Evolutionary conservation across 2,888 invertebrate species (phyloP).

Genomic region (Anaspis maculata): DNA sequence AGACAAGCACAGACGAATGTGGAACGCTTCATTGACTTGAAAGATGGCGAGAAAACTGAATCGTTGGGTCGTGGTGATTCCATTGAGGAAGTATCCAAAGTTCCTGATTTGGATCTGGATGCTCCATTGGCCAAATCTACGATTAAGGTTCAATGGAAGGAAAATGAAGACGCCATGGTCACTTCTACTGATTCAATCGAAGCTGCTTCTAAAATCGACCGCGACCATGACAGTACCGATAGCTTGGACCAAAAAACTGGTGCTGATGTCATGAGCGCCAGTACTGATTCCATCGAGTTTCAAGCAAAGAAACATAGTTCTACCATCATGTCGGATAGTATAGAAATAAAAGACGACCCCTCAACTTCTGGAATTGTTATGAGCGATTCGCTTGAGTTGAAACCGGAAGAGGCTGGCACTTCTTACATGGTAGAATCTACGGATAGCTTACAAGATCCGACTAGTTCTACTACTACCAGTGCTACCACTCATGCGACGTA

Average conservation of each 20-base stretch:
- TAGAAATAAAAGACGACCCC: slow-evolving; percentile 42
- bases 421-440: slow-evolving; percentile 58
- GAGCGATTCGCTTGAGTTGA: slow-evolving; percentile 46
- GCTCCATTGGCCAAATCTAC: slow-evolving; percentile 35
- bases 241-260: slow-evolving; percentile 56
- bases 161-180: slow-evolving; percentile 47
- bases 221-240: slow-evolving; percentile 55
- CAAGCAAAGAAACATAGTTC: slow-evolving; percentile 36
- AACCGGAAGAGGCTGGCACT: slow-evolving; percentile 34
- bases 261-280: slow-evolving; percentile 49
- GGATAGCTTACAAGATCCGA: slow-evolving; percentile 61
- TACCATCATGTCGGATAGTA: slow-evolving; percentile 48
- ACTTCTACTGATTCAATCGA: slow-evolving; percentile 59
- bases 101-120: slow-evolving; percentile 47
- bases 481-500: slow-evolving; percentile 76
- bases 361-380: slow-evolving; percentile 41
- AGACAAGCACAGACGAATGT: slow-evolving; percentile 59
- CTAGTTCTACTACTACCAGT: slow-evolving; percentile 70
- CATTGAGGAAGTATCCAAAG: slow-evolving; percentile 46
- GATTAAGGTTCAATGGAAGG: slow-evolving; percentile 40
- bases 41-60: slow-evolving; percentile 50
- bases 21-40: slow-evolving; percentile 51
- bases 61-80: slow-evolving; percentile 47
- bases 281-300: slow-evolving; percentile 49
- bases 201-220: slow-evolving; percentile 31